phyloP scores from a whole-genome alignment of 2,113 vertebrate genomes.

The Silurus meridionalis region DNA sequence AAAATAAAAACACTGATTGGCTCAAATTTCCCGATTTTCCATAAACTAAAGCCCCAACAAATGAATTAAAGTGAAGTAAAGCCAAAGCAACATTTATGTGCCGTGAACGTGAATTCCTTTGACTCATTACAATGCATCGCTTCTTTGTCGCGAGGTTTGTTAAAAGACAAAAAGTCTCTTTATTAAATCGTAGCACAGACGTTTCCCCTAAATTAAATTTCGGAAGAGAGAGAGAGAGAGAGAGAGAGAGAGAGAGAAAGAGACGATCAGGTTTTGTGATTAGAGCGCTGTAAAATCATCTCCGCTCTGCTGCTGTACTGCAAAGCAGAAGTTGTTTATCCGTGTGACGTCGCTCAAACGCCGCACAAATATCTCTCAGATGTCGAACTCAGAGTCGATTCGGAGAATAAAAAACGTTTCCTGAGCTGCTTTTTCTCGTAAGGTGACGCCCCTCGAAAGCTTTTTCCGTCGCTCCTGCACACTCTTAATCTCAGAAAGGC shows the following conservation, averaged over 20 bases:
- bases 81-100: not conserved
- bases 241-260: not conserved
- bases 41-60: not conserved
- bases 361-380: constrained; percentile 60
- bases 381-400: constrained; percentile 52
- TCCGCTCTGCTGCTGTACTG: constrained; percentile 32
- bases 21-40: not conserved
- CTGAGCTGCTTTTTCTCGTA: constrained; percentile 40
- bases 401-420: constrained; percentile 50
- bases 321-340: constrained; percentile 64
- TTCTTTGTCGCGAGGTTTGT: constrained; percentile 2
- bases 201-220: constrained; percentile 27
- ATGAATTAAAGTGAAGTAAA: not conserved
- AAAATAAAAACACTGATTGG: not conserved
- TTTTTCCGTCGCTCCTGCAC: constrained; percentile 60
- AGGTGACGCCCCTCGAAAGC: constrained; percentile 52
- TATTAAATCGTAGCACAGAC: constrained; percentile 26
- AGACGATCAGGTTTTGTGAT: not conserved
- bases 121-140: not conserved
- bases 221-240: not conserved
- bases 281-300: constrained; percentile 35
- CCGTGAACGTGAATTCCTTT: not conserved
- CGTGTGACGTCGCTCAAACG: constrained; percentile 52
- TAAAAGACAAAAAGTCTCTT: constrained; percentile 36
- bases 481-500: constrained; percentile 60